phyloP scores from a whole-genome alignment of 2,113 vertebrate genomes.

The Salvator merianae region DNA sequence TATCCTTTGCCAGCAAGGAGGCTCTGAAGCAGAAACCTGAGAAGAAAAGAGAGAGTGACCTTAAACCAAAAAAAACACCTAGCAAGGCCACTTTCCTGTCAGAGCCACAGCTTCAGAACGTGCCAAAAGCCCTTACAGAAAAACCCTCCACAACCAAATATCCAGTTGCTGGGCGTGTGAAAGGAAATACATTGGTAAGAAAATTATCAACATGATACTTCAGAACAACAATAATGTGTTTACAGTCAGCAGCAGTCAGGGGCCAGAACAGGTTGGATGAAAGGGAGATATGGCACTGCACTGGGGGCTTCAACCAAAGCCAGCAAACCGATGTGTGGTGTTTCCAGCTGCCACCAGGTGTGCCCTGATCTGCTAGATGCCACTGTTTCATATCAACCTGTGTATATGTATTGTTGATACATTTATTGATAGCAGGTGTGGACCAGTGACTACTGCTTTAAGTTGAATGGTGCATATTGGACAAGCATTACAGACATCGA shows the following conservation, averaged over 20 bases:
- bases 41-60: constrained; percentile 1
- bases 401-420: too few relatives aligned
- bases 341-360: too few relatives aligned
- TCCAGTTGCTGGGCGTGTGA: constrained; percentile 45
- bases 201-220: constrained; percentile 34
- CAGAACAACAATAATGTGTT: constrained; percentile 16
- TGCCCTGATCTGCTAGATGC: too few relatives aligned
- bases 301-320: too few relatives aligned
- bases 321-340: too few relatives aligned
- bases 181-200: constrained; percentile 57
- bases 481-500: too few relatives aligned
- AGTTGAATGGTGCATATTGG: too few relatives aligned
- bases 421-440: too few relatives aligned
- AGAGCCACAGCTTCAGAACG: background rate
- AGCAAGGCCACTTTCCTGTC: constrained; percentile 34
- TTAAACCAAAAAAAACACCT: background rate
- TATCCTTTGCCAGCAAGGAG: constrained; percentile 45
- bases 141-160: constrained; percentile 29
- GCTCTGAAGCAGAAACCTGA: constrained; percentile 35
- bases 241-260: background rate
- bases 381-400: too few relatives aligned
- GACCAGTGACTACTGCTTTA: too few relatives aligned
- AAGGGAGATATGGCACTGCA: too few relatives aligned
- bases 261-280: too few relatives aligned
- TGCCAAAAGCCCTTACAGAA: constrained; percentile 29